A percentile compares a stretch with the other conserved stretches of the same genome.
These are phyloP conservation scores for Streptopelia turtur DNA, from an alignment of 2,797 vertebrate genomes.

Conservation along the genomic window DNA sequence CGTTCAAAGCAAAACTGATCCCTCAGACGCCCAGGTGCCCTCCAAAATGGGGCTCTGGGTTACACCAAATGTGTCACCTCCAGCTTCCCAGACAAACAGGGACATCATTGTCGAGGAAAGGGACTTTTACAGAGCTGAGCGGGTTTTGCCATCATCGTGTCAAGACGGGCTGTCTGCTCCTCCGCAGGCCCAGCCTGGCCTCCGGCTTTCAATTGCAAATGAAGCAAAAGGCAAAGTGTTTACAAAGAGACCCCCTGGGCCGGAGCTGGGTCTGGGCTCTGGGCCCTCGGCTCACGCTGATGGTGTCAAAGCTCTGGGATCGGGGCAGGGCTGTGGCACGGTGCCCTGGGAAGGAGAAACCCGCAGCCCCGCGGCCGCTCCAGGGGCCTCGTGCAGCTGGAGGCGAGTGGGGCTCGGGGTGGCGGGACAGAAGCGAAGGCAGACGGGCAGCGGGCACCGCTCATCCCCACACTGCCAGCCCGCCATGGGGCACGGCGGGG, in stretches of 20 bases:
- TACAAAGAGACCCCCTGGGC: not conserved
- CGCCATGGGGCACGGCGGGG: rapidly evolving
- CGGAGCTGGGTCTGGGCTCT: not conserved
- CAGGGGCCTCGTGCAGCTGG: not conserved
- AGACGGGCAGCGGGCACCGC: not conserved
- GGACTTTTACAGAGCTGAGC: not conserved
- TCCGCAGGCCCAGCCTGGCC: not conserved
- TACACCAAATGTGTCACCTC: not conserved
- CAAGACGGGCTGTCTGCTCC: not conserved
- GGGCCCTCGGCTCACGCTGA: not conserved
- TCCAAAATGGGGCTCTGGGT: not conserved
- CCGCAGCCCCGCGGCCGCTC: not conserved
- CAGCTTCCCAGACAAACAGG: not conserved
- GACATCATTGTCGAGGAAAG: not conserved
- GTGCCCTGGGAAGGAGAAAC: not conserved
- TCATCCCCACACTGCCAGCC: not conserved
- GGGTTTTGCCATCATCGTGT: not conserved
- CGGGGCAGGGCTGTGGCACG: not conserved
- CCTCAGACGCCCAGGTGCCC: not conserved
- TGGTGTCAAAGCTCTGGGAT: not conserved
- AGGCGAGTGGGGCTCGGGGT: not conserved
- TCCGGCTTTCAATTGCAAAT: constrained; percentile 48
- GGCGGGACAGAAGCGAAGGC: rapidly evolving
- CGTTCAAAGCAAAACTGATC: rapidly evolving
- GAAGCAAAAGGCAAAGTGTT: not conserved